Percentiles rank a stretch among this genome's conserved stretches.
phyloP scores from a whole-genome alignment of 2,888 invertebrate genomes.

The Lasioglossum malachurum region DNA sequence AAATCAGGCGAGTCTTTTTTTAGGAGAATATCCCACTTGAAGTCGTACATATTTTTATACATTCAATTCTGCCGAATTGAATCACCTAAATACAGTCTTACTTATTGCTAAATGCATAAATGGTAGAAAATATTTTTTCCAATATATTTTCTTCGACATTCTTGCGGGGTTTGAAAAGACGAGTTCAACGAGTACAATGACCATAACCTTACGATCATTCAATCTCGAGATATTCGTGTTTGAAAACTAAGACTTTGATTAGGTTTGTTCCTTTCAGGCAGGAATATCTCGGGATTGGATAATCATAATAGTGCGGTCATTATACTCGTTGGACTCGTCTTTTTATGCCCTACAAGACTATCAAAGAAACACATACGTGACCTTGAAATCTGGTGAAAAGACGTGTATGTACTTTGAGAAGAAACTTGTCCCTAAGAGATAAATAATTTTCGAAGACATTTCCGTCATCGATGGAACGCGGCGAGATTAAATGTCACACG shows the following conservation, averaged over 20 bases:
- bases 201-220: background rate
- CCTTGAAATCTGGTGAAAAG: background rate
- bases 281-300: background rate
- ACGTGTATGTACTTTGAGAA: background rate
- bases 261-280: background rate
- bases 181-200: background rate
- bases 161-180: background rate
- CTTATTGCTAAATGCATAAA: background rate
- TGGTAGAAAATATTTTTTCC: background rate
- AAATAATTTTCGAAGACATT: background rate
- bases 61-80: background rate
- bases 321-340: background rate
- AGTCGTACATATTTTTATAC: background rate
- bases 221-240: background rate
- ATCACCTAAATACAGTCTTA: background rate
- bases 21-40: background rate
- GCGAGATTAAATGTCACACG: conserved; percentile 54
- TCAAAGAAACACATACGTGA: background rate
- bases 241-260: background rate
- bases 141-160: background rate
- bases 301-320: no score
- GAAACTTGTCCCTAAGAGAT: background rate
- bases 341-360: background rate
- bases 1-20: background rate
- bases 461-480: conserved; percentile 24